Evolutionary conservation across 2,888 invertebrate genomes (phyloP).

Genomic region (Carcina quercana): DNA sequence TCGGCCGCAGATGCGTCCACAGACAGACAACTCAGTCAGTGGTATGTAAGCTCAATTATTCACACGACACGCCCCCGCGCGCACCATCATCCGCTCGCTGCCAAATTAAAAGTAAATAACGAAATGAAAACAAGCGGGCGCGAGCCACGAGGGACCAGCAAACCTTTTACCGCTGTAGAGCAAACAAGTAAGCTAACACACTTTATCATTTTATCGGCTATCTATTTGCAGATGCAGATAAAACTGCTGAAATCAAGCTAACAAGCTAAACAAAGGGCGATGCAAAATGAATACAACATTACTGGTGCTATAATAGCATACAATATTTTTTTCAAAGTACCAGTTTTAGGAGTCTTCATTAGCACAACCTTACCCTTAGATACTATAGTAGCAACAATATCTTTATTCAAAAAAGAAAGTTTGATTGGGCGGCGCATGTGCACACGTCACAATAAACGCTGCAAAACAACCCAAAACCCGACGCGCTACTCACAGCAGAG

Average conservation of each 20-base stretch:
- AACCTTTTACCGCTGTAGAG: slow-evolving; percentile 70
- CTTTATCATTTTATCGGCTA: slow-evolving; percentile 66
- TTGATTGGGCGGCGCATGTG: slow-evolving; percentile 27
- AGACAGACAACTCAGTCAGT: too few species aligned
- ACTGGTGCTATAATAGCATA: too few species aligned
- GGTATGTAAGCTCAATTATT: slow-evolving; percentile 63
- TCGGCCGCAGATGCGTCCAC: slow-evolving; percentile 19
- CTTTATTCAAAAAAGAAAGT: too few species aligned
- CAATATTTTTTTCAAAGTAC: too few species aligned
- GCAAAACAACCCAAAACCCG: slow-evolving; percentile 45
- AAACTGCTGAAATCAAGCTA: slow-evolving; percentile 38
- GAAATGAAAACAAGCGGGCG: slow-evolving; percentile 69
- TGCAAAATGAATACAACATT: too few species aligned
- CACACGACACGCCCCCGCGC: slow-evolving; percentile 55
- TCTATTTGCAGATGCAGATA: slow-evolving; percentile 59
- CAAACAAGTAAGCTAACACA: slow-evolving; percentile 69
- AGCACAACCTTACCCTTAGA: too few species aligned
- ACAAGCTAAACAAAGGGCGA: slow-evolving; percentile 1
- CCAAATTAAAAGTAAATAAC: slow-evolving; percentile 76
- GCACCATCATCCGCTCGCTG: slow-evolving; percentile 70
- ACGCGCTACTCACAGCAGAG: slow-evolving; percentile 56
- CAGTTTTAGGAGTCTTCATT: too few species aligned
- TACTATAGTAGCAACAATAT: too few species aligned
- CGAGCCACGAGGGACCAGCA: slow-evolving; percentile 65
- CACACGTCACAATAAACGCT: slow-evolving; percentile 38